A percentile compares a stretch with the other conserved stretches of the same genome.
Evolutionary conservation across 2,888 invertebrate genomes (phyloP).

Genomic region (Azorinus chamasolen): DNA sequence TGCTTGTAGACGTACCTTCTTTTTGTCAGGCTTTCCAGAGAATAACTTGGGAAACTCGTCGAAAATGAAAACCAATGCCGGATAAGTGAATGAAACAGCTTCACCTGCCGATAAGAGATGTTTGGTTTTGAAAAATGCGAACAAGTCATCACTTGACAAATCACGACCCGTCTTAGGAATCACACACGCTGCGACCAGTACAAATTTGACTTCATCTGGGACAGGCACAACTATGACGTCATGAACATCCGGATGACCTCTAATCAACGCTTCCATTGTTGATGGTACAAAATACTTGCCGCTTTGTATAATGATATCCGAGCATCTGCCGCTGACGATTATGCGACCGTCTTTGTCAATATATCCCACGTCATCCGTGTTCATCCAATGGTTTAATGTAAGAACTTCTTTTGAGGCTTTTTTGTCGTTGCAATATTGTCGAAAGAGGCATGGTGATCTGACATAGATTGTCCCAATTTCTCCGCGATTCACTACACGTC

Average conservation of each 20-base stretch:
- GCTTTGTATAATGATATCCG: conserved; percentile 28
- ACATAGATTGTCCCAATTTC: conserved; percentile 22
- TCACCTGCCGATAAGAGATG: conserved; percentile 10
- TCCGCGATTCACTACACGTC: conserved; percentile 32
- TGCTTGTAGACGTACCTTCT: neutral
- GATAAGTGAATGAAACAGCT: conserved; percentile 10
- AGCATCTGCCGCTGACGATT: conserved; percentile 17
- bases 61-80: conserved; percentile 24
- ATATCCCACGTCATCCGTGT: conserved; percentile 45
- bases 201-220: conserved; percentile 26
- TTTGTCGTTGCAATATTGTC: conserved; percentile 15
- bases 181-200: conserved; percentile 44
- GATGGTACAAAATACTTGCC: conserved; percentile 16
- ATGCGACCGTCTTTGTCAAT: conserved; percentile 23
- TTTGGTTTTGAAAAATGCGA: conserved; percentile 3
- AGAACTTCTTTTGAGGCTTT: conserved; percentile 29
- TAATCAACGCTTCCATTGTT: conserved; percentile 34
- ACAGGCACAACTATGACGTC: conserved; percentile 43
- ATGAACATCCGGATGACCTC: conserved; percentile 42
- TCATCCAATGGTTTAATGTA: conserved; percentile 29
- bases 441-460: conserved; percentile 29
- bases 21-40: conserved; percentile 49
- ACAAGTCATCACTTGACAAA: conserved; percentile 12
- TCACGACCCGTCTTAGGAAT: conserved; percentile 24
- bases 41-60: conserved; percentile 30